Base-by-base conservation (phyloP, 1,140 invertebrate species). In the Megalonaias nervosa region DNA sequence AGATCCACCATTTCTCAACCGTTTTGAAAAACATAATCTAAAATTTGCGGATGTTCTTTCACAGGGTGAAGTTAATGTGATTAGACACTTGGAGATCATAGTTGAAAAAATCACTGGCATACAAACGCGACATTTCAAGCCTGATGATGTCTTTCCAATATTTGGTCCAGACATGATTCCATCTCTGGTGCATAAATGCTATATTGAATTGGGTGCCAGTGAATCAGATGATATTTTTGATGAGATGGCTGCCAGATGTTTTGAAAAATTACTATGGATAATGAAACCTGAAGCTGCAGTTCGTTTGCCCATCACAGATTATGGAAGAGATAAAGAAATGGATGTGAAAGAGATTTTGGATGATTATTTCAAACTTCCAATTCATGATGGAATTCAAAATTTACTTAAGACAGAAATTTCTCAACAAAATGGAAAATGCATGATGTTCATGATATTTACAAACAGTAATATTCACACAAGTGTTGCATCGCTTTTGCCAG, bases 21-120 rank as follows among this genome's bases (percentile, higher is more conserved):
- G 86, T 12, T 87, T 88, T 80, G 86, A 88, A 81, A 88, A 88
- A 62, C 86, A 88, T 57, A 71, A 75, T 59, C 76, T 85, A 16
- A 70, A 70, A 62, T 80, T 80, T 71, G 31, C 16, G 62, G 82
- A 85, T 71, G 74, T 82, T 15, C 38, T 85, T 56, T 58, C 79
- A 58, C 21, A 26, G 2, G 38, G 71, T 2, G 67, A 82, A 13
- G 56, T 16, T 13, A 23, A 55, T 9, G 19, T 74, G 11, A 73
- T 75, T 26, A 13, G 55, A 21, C n/a, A 60, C 17, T 21, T 74
- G 16, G n/a, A 74, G 16, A 58, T 64, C 2, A 76, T 67, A 60
- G 57, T 80, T 56, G 23, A 58, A 58, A 56, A 70, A 19, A 57
- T 83, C 21, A 64, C 74, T 69, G 56, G 62, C 11, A 65, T 76